Percentiles rank a stretch among this genome's conserved stretches.
Evolutionary conservation across 1,140 invertebrate genomes (phyloP).

Genomic region (Drepana arcuata): DNA sequence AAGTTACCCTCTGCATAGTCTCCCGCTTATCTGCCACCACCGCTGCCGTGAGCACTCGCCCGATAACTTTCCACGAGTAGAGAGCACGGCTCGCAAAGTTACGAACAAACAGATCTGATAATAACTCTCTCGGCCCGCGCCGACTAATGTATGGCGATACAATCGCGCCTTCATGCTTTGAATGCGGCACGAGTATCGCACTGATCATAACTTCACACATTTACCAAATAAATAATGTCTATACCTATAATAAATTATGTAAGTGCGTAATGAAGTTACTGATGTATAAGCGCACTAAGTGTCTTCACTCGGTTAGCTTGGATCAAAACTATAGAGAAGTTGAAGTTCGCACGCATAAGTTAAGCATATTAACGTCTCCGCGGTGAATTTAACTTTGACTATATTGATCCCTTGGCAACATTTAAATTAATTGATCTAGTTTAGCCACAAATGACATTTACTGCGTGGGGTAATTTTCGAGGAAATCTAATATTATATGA

Average conservation of each 20-base stretch:
- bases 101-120: slow-evolving; percentile 42
- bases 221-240: slow-evolving; percentile 28
- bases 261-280: slow-evolving; percentile 18
- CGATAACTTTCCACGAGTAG: slow-evolving; percentile 30
- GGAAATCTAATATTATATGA: too few species aligned
- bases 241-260: slow-evolving; percentile 25
- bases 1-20: slow-evolving; percentile 32
- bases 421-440: slow-evolving; percentile 34
- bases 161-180: slow-evolving; percentile 23
- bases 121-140: slow-evolving; percentile 30
- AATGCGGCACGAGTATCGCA: slow-evolving; percentile 20
- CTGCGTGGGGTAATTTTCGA: too few species aligned
- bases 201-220: slow-evolving; percentile 20
- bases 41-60: slow-evolving; percentile 16
- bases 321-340: slow-evolving; percentile 35
- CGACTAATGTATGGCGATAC: slow-evolving; percentile 30
- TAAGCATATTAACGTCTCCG: slow-evolving; percentile 44
- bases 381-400: slow-evolving; percentile 30
- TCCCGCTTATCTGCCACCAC: slow-evolving; percentile 22
- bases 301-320: slow-evolving; percentile 32
- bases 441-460: too few species aligned
- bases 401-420: slow-evolving; percentile 31
- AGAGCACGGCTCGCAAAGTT: slow-evolving; percentile 31
- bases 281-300: slow-evolving; percentile 16
- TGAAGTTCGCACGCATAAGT: slow-evolving; percentile 43